Percentiles rank a stretch among this genome's conserved stretches.
These are phyloP conservation scores for Drosophila mimica DNA, from an alignment of 2,888 invertebrate species.

Conservation along the genomic window DNA sequence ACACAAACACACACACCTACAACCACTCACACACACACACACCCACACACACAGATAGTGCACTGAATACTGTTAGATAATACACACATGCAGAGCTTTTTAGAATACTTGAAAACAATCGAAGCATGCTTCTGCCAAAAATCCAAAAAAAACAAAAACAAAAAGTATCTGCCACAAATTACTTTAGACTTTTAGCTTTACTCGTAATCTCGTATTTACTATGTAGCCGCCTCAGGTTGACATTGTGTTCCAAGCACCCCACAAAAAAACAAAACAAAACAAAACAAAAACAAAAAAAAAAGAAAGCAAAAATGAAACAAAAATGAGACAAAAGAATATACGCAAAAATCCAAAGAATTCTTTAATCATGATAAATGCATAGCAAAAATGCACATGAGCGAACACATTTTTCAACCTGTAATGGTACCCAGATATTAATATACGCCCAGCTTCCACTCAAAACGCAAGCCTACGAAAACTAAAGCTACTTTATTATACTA, in stretches of 20 bases:
- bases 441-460: constrained; percentile 83
- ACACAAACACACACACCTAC: constrained; percentile 13
- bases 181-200: constrained; percentile 63
- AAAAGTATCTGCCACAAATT: constrained; percentile 38
- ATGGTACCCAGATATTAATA: constrained; percentile 84
- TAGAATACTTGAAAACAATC: constrained; percentile 50
- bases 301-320: constrained; percentile 8
- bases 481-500: constrained; percentile 37
- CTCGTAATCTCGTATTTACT: constrained; percentile 52
- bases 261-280: constrained; percentile 26
- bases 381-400: constrained; percentile 58
- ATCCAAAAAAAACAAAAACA: constrained; percentile 1
- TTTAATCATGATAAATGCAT: constrained; percentile 46
- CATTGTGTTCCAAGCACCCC: constrained; percentile 65
- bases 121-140: constrained; percentile 74
- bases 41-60: constrained; percentile 20
- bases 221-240: constrained; percentile 76
- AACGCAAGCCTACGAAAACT: constrained; percentile 54
- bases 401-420: constrained; percentile 79
- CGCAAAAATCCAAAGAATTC: constrained; percentile 6
- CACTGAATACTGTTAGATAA: constrained; percentile 37
- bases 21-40: constrained; percentile 7
- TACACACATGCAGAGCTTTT: constrained; percentile 46
- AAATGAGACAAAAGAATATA: constrained; percentile 1
- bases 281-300: constrained; percentile 1